Evolutionary conservation across 2,797 vertebrate species (phyloP), one percentile per base, ranked within the genome.

Genomic region (Onychomys torridus): DNA sequence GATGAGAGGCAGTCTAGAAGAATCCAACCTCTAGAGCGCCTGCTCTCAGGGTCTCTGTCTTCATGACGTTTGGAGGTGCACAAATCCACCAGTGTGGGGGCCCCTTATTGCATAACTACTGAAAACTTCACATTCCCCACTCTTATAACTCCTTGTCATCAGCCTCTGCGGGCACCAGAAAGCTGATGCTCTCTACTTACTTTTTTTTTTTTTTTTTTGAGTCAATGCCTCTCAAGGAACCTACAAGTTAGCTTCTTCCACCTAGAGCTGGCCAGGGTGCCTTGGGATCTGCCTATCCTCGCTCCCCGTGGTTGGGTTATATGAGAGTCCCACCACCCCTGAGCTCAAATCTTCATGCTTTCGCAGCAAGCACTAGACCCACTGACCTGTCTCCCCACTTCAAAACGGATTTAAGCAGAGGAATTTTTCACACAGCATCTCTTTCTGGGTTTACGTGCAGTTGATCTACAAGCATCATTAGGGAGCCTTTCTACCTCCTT

Each of bases 11-110:
- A n/a, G 34, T 25, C 12, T 2, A 16, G 34, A 63, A 90, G 17
- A 12, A 17, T 27, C 34, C 9, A 10, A n/a, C 8, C 32, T 25
- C 32, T 1, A 5, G 4, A 27, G 7, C 2, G 14, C 7, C 40
- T 9, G 13, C 10, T 76, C 13, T 27, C 0, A 0, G 43, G 49
- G 10, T 76, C 25, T 75, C 52, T 69, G 57, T 63, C 67, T 25
- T 67, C 32, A 0, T 40, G 14, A 21, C 57, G 37, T 14, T 85
- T 40, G 73, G 57, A 13, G 13, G 6, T 49, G 16, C 57, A 43
- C 63, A 7, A 11, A 59, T 14, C 27, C 34, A 71, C 46, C 65
- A 32, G 0, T 88, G 52, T 61, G 59, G 61, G 65, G n/a, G 59
- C 32, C 63, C 57, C 65, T 61, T 59, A 25, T 19, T 85, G 87